Conservation (phyloP, 1,140 invertebrate genomes). For the Adoxophyes honmai region DNA sequence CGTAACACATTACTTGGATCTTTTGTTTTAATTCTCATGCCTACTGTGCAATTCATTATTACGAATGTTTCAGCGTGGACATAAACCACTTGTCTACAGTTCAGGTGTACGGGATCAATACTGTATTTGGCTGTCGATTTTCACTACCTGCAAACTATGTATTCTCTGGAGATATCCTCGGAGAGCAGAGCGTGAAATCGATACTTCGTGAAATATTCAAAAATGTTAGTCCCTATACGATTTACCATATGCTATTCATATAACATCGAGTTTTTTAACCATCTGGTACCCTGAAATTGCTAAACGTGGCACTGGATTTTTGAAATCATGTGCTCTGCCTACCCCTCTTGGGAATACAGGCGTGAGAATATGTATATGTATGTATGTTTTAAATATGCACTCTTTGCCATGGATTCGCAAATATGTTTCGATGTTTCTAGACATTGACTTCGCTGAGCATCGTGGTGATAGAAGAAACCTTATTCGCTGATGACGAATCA, state of each 20-base stretch:
- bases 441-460: slow-evolving; percentile 54
- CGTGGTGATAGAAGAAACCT: slow-evolving; percentile 76
- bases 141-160: slow-evolving; percentile 48
- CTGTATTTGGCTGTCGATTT: slow-evolving; percentile 77
- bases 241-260: no score
- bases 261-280: no score
- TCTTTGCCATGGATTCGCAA: no score
- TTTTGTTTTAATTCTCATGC: neutral
- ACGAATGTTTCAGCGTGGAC: slow-evolving; percentile 45
- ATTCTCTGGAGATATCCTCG: slow-evolving; percentile 33
- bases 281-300: no score
- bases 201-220: slow-evolving; percentile 61
- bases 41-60: slow-evolving; percentile 25
- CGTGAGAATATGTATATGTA: no score
- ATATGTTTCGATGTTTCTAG: no score
- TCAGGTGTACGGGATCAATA: slow-evolving; percentile 74
- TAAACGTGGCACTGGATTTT: no score
- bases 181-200: slow-evolving; percentile 49
- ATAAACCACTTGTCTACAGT: slow-evolving; percentile 35
- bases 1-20: no score
- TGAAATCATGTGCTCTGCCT: no score
- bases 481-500: slow-evolving; percentile 77
- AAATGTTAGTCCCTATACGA: slow-evolving; percentile 33
- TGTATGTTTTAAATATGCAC: no score
- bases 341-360: no score